Percentiles rank a stretch among this genome's conserved stretches.
These are phyloP conservation scores for Tringa solitaria DNA, from an alignment of 2,113 vertebrate genomes.

Conservation along the genomic window DNA sequence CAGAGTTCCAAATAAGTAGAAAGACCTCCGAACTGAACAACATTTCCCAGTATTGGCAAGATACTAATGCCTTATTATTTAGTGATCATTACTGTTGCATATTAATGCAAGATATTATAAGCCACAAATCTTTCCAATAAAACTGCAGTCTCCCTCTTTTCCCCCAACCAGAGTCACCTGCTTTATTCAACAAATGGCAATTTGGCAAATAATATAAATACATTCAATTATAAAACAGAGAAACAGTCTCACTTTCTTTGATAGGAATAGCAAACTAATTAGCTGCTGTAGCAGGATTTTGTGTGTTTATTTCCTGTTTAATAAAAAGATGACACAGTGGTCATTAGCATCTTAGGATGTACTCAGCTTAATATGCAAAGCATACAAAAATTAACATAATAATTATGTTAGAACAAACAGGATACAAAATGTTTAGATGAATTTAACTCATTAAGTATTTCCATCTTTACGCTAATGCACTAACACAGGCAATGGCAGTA, in stretches of 20 bases:
- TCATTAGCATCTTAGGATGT: conserved; percentile 69
- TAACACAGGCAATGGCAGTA: conserved; percentile 46
- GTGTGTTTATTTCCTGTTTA: conserved; percentile 75
- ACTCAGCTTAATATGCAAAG: conserved; percentile 68
- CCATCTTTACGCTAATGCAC: conserved; percentile 47
- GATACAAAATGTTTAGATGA: conserved; percentile 70
- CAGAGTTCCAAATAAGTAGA: background rate
- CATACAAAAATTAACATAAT: conserved; percentile 74
- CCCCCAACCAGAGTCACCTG: background rate
- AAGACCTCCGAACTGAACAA: background rate
- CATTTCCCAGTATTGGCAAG: background rate
- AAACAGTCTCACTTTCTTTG: conserved; percentile 41
- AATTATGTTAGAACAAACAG: conserved; percentile 74
- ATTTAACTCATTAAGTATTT: conserved; percentile 73
- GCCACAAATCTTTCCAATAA: background rate
- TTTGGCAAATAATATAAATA: background rate
- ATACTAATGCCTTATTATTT: background rate
- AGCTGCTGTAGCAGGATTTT: conserved; percentile 57
- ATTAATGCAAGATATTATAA: background rate
- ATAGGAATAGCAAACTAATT: conserved; percentile 73
- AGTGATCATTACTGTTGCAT: background rate
- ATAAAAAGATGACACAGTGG: conserved; percentile 72
- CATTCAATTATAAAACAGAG: background rate
- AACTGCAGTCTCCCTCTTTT: background rate
- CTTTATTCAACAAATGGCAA: background rate